Evolutionary conservation across 2,888 invertebrate species (phyloP).

Genomic region (Cepaea hortensis): DNA sequence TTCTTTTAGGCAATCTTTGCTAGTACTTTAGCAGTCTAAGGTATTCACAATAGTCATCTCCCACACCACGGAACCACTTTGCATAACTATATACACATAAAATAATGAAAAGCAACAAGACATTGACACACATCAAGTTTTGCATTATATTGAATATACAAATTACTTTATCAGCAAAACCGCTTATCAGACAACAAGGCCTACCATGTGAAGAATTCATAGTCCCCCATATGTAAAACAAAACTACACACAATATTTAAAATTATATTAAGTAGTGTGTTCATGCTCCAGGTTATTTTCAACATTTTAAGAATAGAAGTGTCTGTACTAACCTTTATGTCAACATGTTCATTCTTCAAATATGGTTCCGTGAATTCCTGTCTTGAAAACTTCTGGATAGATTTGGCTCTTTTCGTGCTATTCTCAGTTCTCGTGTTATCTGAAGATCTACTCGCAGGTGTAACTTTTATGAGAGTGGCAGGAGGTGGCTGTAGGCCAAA

Average conservation of each 20-base stretch:
- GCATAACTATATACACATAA: too few relatives aligned
- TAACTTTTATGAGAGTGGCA: constrained; percentile 69
- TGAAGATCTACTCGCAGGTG: constrained; percentile 67
- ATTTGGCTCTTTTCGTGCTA: constrained; percentile 37
- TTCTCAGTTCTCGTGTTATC: constrained; percentile 62
- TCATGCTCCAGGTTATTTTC: not conserved
- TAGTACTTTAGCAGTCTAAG: too few relatives aligned
- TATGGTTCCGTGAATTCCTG: not conserved
- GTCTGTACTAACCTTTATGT: constrained; percentile 16
- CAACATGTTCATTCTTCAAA: not conserved
- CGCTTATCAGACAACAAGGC: too few relatives aligned
- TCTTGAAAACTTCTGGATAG: not conserved
- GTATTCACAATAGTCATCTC: too few relatives aligned
- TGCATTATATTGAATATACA: too few relatives aligned
- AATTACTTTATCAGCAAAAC: too few relatives aligned
- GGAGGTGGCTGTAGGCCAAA: constrained; percentile 61
- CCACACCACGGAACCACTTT: too few relatives aligned
- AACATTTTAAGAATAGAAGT: not conserved
- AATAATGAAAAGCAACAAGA: too few relatives aligned
- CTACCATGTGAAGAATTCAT: not conserved
- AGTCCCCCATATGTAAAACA: not conserved
- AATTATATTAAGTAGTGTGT: not conserved
- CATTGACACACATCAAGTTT: too few relatives aligned
- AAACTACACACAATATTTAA: not conserved
- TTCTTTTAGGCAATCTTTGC: too few relatives aligned